phyloP scores from a whole-genome alignment of 1,140 invertebrate species.

The Idris sp. region DNA sequence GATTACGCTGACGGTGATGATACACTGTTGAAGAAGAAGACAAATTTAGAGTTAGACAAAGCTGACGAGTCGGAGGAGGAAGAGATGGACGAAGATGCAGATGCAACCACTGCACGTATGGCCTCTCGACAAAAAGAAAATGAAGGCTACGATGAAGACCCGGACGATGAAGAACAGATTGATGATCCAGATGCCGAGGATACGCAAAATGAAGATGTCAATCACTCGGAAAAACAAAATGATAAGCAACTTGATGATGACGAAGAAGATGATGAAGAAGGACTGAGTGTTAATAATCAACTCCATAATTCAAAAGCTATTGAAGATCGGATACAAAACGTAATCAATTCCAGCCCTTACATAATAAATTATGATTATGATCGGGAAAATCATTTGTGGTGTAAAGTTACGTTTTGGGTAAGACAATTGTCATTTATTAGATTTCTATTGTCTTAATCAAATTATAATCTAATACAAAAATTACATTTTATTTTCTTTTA shows the following conservation, averaged over 20 bases:
- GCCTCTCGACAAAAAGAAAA: slow-evolving; percentile 81
- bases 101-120: slow-evolving; percentile 80
- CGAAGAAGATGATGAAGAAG: slow-evolving; percentile 68
- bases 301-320: no score
- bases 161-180: slow-evolving; percentile 86
- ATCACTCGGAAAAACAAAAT: slow-evolving; percentile 66
- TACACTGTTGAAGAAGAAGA: slow-evolving; percentile 42
- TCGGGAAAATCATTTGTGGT: slow-evolving; percentile 84
- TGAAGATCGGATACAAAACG: slow-evolving; percentile 60
- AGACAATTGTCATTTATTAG: no score
- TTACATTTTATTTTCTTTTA: no score
- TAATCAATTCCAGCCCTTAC: slow-evolving; percentile 31
- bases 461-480: no score
- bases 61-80: slow-evolving; percentile 82
- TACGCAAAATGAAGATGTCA: slow-evolving; percentile 74
- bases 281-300: no score
- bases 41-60: slow-evolving; percentile 74
- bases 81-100: slow-evolving; percentile 79
- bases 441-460: no score
- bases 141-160: slow-evolving; percentile 89
- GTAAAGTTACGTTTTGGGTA: slow-evolving; percentile 84
- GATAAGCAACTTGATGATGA: slow-evolving; percentile 26
- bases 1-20: slow-evolving; percentile 70
- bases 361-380: slow-evolving; percentile 88
- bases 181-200: slow-evolving; percentile 69